These are phyloP conservation scores for Drosophila funebris DNA, from an alignment of 1,140 invertebrate genomes.

Conservation along the genomic window DNA sequence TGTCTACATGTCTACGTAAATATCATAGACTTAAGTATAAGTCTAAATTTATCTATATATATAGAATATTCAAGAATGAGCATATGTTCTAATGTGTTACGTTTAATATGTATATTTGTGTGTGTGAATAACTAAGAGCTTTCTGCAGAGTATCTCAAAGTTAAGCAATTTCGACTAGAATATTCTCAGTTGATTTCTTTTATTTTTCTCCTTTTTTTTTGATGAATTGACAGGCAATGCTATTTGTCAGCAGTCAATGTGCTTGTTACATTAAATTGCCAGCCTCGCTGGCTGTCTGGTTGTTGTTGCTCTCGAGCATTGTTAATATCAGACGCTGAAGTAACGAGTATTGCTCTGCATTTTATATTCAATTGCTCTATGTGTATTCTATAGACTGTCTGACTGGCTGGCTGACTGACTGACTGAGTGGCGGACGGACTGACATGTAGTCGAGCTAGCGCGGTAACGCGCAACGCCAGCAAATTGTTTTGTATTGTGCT, in stretches of 20 bases:
- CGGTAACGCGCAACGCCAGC: slow-evolving; percentile 47
- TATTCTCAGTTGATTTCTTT: not conserved
- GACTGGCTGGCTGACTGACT: slow-evolving; percentile 49
- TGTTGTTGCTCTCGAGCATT: slow-evolving; percentile 41
- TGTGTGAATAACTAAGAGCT: too few relatives aligned
- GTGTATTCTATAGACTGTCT: slow-evolving; percentile 56
- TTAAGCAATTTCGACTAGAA: not conserved
- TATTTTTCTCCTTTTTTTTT: slow-evolving; percentile 56
- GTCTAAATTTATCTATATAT: too few relatives aligned
- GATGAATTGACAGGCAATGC: slow-evolving; percentile 83
- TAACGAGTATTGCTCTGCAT: slow-evolving; percentile 70
- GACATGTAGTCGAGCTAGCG: slow-evolving; percentile 5
- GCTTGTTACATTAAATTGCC: slow-evolving; percentile 83
- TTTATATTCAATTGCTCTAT: slow-evolving; percentile 75
- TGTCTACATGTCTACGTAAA: too few relatives aligned
- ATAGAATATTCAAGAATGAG: too few relatives aligned
- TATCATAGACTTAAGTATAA: too few relatives aligned
- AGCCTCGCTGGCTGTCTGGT: slow-evolving; percentile 30
- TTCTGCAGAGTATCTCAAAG: slow-evolving; percentile 4
- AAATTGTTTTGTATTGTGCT: slow-evolving; percentile 79
- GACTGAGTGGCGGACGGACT: slow-evolving; percentile 45
- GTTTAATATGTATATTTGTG: too few relatives aligned
- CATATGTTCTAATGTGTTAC: too few relatives aligned
- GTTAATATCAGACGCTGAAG: slow-evolving; percentile 73
- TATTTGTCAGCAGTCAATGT: slow-evolving; percentile 83